Conservation (phyloP, 2,888 invertebrate genomes). For the Pammene fasciana region DNA sequence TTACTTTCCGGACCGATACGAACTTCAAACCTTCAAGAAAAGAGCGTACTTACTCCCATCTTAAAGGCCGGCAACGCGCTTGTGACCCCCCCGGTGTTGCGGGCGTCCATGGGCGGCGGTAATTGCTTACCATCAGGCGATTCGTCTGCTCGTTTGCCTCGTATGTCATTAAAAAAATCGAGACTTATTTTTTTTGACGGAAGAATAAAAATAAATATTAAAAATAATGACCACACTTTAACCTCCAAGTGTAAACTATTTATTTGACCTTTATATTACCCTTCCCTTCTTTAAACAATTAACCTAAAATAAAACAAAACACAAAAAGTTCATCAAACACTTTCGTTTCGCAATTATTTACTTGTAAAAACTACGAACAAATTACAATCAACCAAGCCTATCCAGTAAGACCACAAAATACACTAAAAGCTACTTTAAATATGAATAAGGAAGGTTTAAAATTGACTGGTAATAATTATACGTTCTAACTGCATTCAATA, state of each 20-base stretch:
- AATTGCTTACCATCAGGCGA: too few species aligned
- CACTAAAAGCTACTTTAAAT: conserved; percentile 6
- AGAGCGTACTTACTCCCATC: too few species aligned
- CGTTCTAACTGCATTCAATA: conserved; percentile 49
- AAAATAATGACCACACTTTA: background rate
- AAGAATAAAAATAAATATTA: too few species aligned
- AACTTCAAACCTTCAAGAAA: too few species aligned
- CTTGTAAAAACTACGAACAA: conserved; percentile 27
- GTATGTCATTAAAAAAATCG: too few species aligned
- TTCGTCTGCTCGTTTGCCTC: too few species aligned
- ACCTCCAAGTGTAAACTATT: background rate
- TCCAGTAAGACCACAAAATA: background rate
- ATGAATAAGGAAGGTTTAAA: background rate
- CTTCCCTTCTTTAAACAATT: conserved; percentile 1
- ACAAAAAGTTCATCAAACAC: conserved; percentile 35
- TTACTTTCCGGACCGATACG: too few species aligned
- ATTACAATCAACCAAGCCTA: conserved; percentile 24
- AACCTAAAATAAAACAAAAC: conserved; percentile 28
- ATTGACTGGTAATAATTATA: background rate
- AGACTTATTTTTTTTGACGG: too few species aligned
- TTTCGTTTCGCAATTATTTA: conserved; percentile 38
- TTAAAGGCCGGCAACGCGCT: too few species aligned
- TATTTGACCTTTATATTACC: conserved; percentile 8
- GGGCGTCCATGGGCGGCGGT: too few species aligned
- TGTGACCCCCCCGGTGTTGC: too few species aligned